phyloP scores from a whole-genome alignment of 2,113 vertebrate genomes.

The Solea solea region DNA sequence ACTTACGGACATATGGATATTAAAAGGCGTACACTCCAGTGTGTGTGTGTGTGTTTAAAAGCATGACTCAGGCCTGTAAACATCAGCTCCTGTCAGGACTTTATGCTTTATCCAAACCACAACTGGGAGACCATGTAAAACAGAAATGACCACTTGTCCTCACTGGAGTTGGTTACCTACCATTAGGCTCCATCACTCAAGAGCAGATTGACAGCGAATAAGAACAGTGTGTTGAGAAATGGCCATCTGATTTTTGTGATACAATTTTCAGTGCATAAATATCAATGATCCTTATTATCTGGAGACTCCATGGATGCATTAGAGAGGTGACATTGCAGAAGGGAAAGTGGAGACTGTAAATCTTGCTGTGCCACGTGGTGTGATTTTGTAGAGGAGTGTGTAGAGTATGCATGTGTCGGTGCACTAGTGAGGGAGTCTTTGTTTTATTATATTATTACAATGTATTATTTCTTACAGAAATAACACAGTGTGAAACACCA shows the following conservation, averaged over 20 bases:
- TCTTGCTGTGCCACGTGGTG: conserved; percentile 45
- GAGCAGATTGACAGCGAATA: conserved; percentile 58
- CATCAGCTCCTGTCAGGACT: conserved; percentile 62
- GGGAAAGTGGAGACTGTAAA: conserved; percentile 53
- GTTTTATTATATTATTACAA: conserved; percentile 16
- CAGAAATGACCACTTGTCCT: conserved; percentile 49
- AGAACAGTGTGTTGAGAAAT: conserved; percentile 60
- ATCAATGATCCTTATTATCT: conserved; percentile 63
- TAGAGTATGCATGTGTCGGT: conserved; percentile 4
- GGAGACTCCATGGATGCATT: conserved; percentile 36
- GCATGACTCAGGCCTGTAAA: conserved; percentile 67
- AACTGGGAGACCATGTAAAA: conserved; percentile 54
- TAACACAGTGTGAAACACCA: conserved; percentile 25
- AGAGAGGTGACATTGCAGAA: conserved; percentile 64
- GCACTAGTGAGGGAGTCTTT: background rate
- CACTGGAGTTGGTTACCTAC: conserved; percentile 57
- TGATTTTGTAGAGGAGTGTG: conserved; percentile 52
- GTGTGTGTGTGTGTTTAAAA: conserved; percentile 33
- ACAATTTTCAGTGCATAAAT: conserved; percentile 75
- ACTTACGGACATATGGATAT: conserved; percentile 28
- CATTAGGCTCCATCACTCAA: conserved; percentile 66
- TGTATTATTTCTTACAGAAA: conserved; percentile 6
- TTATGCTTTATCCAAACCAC: conserved; percentile 63
- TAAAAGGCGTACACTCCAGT: conserved; percentile 6
- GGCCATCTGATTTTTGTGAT: conserved; percentile 65